Base-by-base conservation (phyloP, 2,888 invertebrate species). In the Harpalus rufipes region DNA sequence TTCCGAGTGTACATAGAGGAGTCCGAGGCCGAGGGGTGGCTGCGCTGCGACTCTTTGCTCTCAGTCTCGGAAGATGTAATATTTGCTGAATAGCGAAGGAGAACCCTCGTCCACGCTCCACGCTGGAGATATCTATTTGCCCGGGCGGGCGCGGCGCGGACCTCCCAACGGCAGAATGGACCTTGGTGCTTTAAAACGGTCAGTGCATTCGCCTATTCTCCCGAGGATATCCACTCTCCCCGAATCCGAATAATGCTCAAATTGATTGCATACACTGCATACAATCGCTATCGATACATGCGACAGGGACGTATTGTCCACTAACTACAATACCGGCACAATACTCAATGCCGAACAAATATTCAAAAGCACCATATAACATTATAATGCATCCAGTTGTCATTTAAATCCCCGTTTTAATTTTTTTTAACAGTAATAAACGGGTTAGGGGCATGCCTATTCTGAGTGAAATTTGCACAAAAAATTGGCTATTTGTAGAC, bases 261-360 rank as follows among this genome's bases (percentile, higher is more conserved):
- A 91, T 91, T 91, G 91, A 91, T 91, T 91, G 91, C 91, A 89
- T 89, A 90, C 90, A 89, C 89, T 89, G 88, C 88, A 78, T 90
- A 90, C 90, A 90, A 90, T 90, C 89, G 88, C 88, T 87, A 87
- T 86, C 88, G 88, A 89, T 90, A 90, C 88, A 89, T 86, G 88
- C 89, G 32, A 89, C 89, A 89, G 89, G 44, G 44, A 8, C 44
- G 44, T 51, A 51, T 18, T 61, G 21, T 61, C 8, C 61, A 14
- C 61, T 21, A 14, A 12, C n/a, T 61, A 41, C 72, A 44, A 32
- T 25, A 41, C 41, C 4, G 14, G 41, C n/a, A 72, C 41, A 72
- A 21, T 72, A 10, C 14, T 8, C 39, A 7, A 63, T n/a, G 14
- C 8, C 14, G 6, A 41, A 25, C 14, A 32, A 14, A 72, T 41